These are phyloP conservation scores for Macquaria australasica DNA, from an alignment of 2,113 vertebrate species.

Conservation along the genomic window DNA sequence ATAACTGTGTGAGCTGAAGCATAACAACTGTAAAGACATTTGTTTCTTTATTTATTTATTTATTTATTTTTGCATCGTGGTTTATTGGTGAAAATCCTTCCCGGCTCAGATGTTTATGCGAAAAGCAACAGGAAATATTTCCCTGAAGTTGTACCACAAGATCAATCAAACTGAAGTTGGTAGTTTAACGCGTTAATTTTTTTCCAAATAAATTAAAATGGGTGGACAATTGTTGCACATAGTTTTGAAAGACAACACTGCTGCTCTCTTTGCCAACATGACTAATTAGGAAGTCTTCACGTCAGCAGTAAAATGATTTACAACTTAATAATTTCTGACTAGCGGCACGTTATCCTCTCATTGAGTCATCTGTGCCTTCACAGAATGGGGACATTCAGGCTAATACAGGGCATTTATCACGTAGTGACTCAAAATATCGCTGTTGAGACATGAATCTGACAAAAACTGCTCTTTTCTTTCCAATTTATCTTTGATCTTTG, in stretches of 20 bases:
- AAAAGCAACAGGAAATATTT: background rate
- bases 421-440: constrained; percentile 5
- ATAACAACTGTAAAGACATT: background rate
- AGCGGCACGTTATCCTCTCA: constrained; percentile 10
- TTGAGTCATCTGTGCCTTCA: constrained; percentile 29
- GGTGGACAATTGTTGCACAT: constrained; percentile 12
- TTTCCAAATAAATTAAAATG: constrained; percentile 9
- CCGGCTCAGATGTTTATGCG: background rate
- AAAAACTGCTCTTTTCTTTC: background rate
- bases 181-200: background rate
- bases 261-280: background rate
- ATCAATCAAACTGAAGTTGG: constrained; percentile 3
- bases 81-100: background rate
- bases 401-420: background rate
- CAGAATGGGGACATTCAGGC: constrained; percentile 22
- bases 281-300: background rate
- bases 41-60: background rate
- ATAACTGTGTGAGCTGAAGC: background rate
- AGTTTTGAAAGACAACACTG: constrained; percentile 11
- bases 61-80: background rate
- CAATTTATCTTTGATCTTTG: background rate
- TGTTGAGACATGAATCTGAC: background rate
- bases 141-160: background rate
- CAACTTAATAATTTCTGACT: background rate
- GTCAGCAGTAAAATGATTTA: constrained; percentile 20